Percentiles rank a stretch among this genome's conserved stretches.
Conservation (phyloP, 2,888 invertebrate species). For the Cantharis rufa region DNA sequence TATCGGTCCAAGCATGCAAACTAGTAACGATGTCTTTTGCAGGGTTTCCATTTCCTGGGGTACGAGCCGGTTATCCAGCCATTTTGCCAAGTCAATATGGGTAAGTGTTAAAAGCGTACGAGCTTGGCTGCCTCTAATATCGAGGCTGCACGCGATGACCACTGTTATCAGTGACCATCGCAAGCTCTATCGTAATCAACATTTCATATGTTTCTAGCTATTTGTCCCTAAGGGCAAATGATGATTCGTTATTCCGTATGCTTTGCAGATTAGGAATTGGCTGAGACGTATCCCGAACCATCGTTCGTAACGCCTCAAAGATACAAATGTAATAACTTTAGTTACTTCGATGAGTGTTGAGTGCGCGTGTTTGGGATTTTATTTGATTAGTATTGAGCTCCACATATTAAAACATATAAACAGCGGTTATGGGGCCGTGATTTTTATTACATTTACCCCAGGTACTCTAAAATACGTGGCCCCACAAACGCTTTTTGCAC, state of each 20-base stretch:
- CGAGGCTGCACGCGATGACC: constrained; percentile 35
- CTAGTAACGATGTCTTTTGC: constrained; percentile 41
- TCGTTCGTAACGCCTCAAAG: constrained; percentile 51
- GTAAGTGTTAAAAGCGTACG: constrained; percentile 63
- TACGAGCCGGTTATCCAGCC: constrained; percentile 78
- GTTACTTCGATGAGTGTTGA: constrained; percentile 57
- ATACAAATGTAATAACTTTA: constrained; percentile 54
- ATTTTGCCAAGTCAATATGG: constrained; percentile 82
- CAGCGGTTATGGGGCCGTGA: constrained; percentile 42
- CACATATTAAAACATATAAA: constrained; percentile 47
- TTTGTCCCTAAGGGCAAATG: constrained; percentile 53
- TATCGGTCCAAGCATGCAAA: constrained; percentile 27
- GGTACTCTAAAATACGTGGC: constrained; percentile 40
- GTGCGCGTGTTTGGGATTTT: constrained; percentile 53
- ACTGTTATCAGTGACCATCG: constrained; percentile 41
- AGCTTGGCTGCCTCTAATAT: constrained; percentile 25
- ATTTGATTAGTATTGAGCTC: constrained; percentile 54
- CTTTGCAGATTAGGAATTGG: constrained; percentile 54
- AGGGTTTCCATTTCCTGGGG: constrained; percentile 77
- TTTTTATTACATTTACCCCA: constrained; percentile 36
- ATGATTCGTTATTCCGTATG: constrained; percentile 53
- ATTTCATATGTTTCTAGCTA: constrained; percentile 56
- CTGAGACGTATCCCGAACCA: constrained; percentile 51
- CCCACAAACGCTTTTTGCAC: constrained; percentile 46
- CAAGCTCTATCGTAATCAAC: constrained; percentile 50